Evolutionary conservation across 92 coral and sea anemone genomes (phyloP).

Genomic region (Bergia puertoricense): DNA sequence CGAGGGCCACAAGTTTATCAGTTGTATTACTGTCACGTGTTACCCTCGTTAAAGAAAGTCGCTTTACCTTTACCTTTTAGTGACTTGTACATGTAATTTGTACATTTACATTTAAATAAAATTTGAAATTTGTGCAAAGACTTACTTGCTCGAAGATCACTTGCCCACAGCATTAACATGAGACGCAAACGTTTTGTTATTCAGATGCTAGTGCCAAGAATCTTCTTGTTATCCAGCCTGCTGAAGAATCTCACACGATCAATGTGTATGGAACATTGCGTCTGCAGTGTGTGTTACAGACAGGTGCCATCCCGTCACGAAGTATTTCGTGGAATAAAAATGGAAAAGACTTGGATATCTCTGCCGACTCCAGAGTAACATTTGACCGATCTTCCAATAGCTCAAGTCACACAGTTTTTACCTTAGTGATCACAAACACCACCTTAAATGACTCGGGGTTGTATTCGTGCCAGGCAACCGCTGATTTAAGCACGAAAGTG

Average conservation of each 20-base stretch:
- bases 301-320: not conserved
- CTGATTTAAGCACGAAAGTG: not conserved
- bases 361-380: not conserved
- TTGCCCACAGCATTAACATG: not conserved
- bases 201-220: conserved; percentile 20
- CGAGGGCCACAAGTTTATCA: no score
- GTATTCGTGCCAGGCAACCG: conserved; percentile 12
- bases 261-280: conserved; percentile 7
- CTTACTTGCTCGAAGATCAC: not conserved
- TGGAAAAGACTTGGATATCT: not conserved
- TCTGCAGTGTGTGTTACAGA: not conserved
- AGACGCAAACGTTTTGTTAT: not conserved
- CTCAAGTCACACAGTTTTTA: not conserved
- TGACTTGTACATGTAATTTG: no score
- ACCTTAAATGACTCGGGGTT: not conserved
- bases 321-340: not conserved
- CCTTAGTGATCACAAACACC: not conserved
- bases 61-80: no score
- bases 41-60: no score
- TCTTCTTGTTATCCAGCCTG: conserved; percentile 9
- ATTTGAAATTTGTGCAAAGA: not conserved
- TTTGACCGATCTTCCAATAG: not conserved
- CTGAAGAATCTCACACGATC: not conserved
- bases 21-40: no score
- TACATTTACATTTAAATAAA: no score